Evolutionary conservation across 2,113 vertebrate genomes (phyloP).

Genomic region (Todiramphus saurophagus): DNA sequence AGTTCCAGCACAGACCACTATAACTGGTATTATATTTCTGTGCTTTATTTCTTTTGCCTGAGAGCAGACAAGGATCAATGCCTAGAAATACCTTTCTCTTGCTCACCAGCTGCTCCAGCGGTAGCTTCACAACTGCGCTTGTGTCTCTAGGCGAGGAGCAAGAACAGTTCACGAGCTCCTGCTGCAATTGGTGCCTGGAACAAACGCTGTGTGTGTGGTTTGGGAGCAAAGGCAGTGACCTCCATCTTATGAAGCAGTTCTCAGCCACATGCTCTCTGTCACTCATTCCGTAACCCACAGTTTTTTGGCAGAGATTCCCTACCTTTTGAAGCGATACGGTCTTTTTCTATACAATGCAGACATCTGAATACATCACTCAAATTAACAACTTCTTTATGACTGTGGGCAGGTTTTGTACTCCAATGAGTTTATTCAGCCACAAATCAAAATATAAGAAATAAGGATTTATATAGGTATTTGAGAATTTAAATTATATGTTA

Average conservation of each 20-base stretch:
- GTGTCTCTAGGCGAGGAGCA: neutral
- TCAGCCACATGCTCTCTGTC: neutral
- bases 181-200: neutral
- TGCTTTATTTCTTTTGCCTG: neutral
- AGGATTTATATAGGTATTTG: neutral
- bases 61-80: neutral
- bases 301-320: neutral
- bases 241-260: neutral
- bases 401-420: neutral
- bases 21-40: neutral
- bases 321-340: neutral
- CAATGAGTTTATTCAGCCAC: neutral
- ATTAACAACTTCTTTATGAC: neutral
- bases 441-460: neutral
- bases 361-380: neutral
- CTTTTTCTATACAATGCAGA: neutral
- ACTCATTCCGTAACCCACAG: neutral
- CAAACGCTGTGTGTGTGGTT: rapidly evolving
- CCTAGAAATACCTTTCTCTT: neutral
- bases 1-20: neutral
- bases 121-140: rapidly evolving
- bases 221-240: neutral
- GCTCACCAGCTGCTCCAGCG: neutral
- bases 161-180: neutral
- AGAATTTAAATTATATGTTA: neutral